Evolutionary conservation across 1,140 invertebrate genomes (phyloP), one percentile per base, ranked within the genome.

Genomic region (Drosophila melanica): DNA sequence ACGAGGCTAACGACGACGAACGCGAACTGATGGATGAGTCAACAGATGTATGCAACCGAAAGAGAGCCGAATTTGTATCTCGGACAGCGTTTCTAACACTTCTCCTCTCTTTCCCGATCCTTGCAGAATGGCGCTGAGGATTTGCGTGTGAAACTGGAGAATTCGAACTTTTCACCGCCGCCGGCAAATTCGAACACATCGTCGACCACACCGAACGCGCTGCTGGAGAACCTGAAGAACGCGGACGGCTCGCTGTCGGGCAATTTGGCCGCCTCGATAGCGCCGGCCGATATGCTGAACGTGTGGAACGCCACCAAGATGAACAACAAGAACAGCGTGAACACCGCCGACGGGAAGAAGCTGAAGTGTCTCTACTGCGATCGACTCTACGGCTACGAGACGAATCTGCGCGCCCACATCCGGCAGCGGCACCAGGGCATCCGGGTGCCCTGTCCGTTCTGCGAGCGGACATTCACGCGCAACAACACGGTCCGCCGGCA

Each of bases 331-430:
- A 92, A 92, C 58, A 92, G 91, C 54, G 91, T 92, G 7, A 92
- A 92, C 48, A 92, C 91, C 10, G 90, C 91, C n/a, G 91, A 92
- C 55, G 91, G 91, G 77, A 97, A 97, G 92, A 97, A 97, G 92
- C 93, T 98, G 68, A 97, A 97, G 93, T 98, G 97, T 92, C 96
- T 97, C 82, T 97, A 96, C 92, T 98, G 97, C 93, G 97, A 98
- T 92, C 94, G 97, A 81, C 93, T 97, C n/a, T 98, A 98, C 92
- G 96, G 97, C 41, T 98, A 98, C 92, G 97, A 98, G 93, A 98
- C 97, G 90, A 98, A 98, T 91, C 92, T 98, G 82, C 94, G 97
- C 44, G 97, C 97, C 45, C 97, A 98, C 92, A 97, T 98, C 90
- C 93, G 97, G 50, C 97, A 97, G 90, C 95, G 97, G 81, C 97